These are phyloP conservation scores for Pilophorus perplexus DNA, from an alignment of 2,888 invertebrate species.

Conservation along the genomic window DNA sequence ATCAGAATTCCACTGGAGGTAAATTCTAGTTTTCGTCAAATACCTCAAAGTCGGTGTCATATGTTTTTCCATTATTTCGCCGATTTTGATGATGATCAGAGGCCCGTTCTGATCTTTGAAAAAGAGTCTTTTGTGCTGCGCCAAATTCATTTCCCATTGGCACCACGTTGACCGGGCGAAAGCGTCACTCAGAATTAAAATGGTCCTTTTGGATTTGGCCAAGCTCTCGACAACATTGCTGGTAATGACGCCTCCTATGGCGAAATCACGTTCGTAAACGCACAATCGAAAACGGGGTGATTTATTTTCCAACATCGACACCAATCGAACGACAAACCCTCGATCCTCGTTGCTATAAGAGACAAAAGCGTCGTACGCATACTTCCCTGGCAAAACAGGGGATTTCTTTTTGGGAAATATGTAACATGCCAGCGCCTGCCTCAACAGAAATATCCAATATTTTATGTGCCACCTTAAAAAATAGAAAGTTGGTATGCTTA, in stretches of 20 bases:
- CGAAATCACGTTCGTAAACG: slow-evolving; percentile 68
- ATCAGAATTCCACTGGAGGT: slow-evolving; percentile 61
- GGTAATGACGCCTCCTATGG: slow-evolving; percentile 63
- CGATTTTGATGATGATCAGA: slow-evolving; percentile 63
- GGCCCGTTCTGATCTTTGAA: slow-evolving; percentile 61
- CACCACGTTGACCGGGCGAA: slow-evolving; percentile 73
- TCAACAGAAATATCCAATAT: slow-evolving; percentile 43
- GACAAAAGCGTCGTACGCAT: slow-evolving; percentile 61
- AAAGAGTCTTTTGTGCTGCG: slow-evolving; percentile 64
- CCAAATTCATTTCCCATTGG: slow-evolving; percentile 67
- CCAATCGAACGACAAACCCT: slow-evolving; percentile 62
- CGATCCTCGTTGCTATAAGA: slow-evolving; percentile 59
- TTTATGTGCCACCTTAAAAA: slow-evolving; percentile 43
- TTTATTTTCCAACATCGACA: slow-evolving; percentile 60
- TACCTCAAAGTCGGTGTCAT: slow-evolving; percentile 62
- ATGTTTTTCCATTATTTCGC: slow-evolving; percentile 58
- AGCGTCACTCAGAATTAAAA: slow-evolving; percentile 65
- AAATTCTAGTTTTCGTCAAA: slow-evolving; percentile 63
- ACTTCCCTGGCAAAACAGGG: slow-evolving; percentile 23
- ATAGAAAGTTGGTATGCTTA: slow-evolving; percentile 6
- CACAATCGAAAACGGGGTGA: slow-evolving; percentile 63
- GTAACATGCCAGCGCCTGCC: slow-evolving; percentile 31
- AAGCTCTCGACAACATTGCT: slow-evolving; percentile 66
- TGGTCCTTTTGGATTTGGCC: slow-evolving; percentile 62
- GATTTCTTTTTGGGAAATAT: slow-evolving; percentile 32